Base-by-base conservation (phyloP, 2,888 invertebrate species). In the Empis livida region DNA sequence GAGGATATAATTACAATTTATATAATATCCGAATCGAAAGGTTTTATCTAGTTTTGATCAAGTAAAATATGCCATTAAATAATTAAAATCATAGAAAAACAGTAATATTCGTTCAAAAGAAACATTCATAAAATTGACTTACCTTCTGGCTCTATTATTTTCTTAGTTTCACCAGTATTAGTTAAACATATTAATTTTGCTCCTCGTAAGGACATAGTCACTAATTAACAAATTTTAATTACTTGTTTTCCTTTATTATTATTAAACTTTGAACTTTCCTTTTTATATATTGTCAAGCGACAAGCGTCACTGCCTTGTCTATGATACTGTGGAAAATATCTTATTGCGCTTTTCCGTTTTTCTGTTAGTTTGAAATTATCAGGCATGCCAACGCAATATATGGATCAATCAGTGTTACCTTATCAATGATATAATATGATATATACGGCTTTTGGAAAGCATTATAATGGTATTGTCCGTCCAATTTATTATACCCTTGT, bases 141-240 rank as follows among this genome's bases (percentile, higher is more conserved):
- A 14, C 23, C 20, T 41, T 41, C 23, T 27, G 14, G 8, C 6
- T 41, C n/a, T n/a, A 23, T 41, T 23, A 23, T 53, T 11, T 50
- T 31, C 11, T 44, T 48, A 16, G 52, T 55, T 37, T 44, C 16
- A 31, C 16, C 43, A 43, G 46, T 48, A 37, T 56, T 57, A 42
- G 59, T 55, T 6, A 62, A 52, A 47, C 57, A 57, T 41, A 59
- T 57, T 42, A 66, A 52, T 53, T 64, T 60, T 32, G 60, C 66
- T 53, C 67, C 65, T 53, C 59, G 57, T 45, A 66, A 53, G 45
- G 61, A 57, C 67, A 66, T 66, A 56, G 55, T 60, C n/a, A 5
- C 9, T n/a, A n/a, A 5, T 17, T 40, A 35, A n/a, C n/a, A 35
- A n/a, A 5, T 32, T 13, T 32, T 5, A 35, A 35, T 35, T 35